Evolutionary conservation across 2,797 vertebrate species (phyloP).

Genomic region (Pipistrellus kuhlii): DNA sequence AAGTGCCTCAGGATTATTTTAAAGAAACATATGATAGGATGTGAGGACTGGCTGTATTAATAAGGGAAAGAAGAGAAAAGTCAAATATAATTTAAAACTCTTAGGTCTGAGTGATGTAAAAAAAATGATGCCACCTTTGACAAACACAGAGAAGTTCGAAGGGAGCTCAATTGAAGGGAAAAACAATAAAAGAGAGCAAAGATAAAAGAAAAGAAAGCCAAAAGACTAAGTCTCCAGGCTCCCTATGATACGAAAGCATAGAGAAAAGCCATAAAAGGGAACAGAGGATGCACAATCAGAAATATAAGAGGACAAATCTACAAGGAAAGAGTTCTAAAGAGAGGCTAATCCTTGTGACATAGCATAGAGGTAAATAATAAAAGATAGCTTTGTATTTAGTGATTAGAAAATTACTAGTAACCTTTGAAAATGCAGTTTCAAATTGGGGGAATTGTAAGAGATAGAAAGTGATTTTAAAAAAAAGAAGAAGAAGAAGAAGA

Average conservation of each 20-base stretch:
- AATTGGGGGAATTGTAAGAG: not conserved
- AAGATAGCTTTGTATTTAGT: slow-evolving; percentile 53
- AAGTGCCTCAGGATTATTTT: slow-evolving; percentile 47
- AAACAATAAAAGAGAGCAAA: slow-evolving; percentile 51
- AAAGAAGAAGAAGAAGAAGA: too few species aligned
- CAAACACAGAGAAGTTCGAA: slow-evolving; percentile 63
- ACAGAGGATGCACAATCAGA: slow-evolving; percentile 58
- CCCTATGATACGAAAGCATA: slow-evolving; percentile 57
- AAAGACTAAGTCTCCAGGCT: slow-evolving; percentile 68
- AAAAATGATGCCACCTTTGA: slow-evolving; percentile 69
- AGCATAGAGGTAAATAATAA: slow-evolving; percentile 57
- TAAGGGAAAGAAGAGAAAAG: slow-evolving; percentile 15
- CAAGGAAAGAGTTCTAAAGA: slow-evolving; percentile 64
- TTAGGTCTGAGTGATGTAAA: slow-evolving; percentile 60
- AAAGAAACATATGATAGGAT: slow-evolving; percentile 59
- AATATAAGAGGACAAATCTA: slow-evolving; percentile 68
- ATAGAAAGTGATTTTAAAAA: not conserved
- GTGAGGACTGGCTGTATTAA: slow-evolving; percentile 30
- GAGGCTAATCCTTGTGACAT: slow-evolving; percentile 60
- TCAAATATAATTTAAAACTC: slow-evolving; percentile 73
- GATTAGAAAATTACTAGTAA: slow-evolving; percentile 67
- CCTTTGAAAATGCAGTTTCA: slow-evolving; percentile 56
- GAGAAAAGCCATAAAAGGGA: slow-evolving; percentile 72
- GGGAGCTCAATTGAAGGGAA: slow-evolving; percentile 33
- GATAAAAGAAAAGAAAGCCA: slow-evolving; percentile 73